Evolutionary conservation across 1,140 invertebrate species (phyloP).

Genomic region (Lasioglossum baleicum): DNA sequence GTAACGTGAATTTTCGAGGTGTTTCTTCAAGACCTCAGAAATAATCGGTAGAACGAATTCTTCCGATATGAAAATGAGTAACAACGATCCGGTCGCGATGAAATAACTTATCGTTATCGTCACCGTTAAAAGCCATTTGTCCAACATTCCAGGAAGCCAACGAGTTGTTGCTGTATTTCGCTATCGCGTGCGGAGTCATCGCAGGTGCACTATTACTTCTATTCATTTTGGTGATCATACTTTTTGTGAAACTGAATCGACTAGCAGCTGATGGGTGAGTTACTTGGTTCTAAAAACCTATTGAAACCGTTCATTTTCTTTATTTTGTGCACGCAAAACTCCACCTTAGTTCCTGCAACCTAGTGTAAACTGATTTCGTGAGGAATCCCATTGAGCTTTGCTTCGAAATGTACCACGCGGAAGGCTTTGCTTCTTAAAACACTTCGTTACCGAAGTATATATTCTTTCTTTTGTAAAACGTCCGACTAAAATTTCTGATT

Average conservation of each 20-base stretch:
- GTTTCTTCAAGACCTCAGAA: no score
- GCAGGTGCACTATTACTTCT: constrained; percentile 58
- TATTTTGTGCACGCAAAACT: neutral
- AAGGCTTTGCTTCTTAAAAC: constrained; percentile 5
- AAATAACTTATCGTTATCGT: neutral
- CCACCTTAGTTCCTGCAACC: neutral
- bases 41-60: neutral
- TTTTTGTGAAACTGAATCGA: constrained; percentile 69
- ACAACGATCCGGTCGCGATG: neutral
- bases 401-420: neutral
- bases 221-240: constrained; percentile 63
- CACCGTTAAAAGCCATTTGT: constrained; percentile 5
- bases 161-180: constrained; percentile 68
- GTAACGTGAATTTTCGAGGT: no score
- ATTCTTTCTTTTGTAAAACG: neutral
- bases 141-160: constrained; percentile 64
- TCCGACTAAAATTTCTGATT: constrained; percentile 29
- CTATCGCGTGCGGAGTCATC: constrained; percentile 67
- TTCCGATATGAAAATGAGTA: neutral
- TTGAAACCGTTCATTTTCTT: no score
- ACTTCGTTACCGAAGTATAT: neutral
- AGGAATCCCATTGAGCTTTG: neutral
- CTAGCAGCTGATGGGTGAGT: constrained; percentile 67
- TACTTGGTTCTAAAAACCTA: neutral
- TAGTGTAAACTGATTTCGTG: neutral